Evolutionary conservation across 2,797 vertebrate genomes (phyloP).

Genomic region (Crenichthys baileyi): DNA sequence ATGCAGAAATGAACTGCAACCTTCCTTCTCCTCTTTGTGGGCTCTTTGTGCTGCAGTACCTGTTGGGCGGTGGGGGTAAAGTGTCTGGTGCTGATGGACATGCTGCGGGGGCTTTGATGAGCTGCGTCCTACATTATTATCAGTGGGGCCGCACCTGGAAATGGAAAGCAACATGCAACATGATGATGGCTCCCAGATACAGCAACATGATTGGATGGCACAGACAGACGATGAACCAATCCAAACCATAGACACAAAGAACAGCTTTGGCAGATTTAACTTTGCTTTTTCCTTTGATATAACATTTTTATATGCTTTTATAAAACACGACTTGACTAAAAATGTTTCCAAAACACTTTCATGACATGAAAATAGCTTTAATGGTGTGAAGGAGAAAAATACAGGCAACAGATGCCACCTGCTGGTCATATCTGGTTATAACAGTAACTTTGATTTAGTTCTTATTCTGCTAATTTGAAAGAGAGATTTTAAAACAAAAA

Average conservation of each 20-base stretch:
- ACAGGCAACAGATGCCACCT: constrained; percentile 52
- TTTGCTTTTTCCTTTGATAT: constrained; percentile 1
- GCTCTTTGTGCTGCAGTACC: constrained; percentile 82
- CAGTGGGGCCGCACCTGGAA: constrained; percentile 86
- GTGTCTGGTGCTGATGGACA: constrained; percentile 73
- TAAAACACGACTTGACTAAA: constrained; percentile 1
- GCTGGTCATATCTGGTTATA: constrained; percentile 40
- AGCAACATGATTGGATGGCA: constrained; percentile 47
- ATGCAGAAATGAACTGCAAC: constrained; percentile 42
- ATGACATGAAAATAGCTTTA: not conserved
- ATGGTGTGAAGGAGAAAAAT: not conserved
- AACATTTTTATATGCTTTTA: not conserved
- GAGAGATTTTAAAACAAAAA: not conserved
- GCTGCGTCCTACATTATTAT: constrained; percentile 78
- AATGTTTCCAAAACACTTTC: constrained; percentile 8
- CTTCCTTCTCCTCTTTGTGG: not conserved
- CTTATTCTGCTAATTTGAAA: not conserved
- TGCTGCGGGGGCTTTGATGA: constrained; percentile 78
- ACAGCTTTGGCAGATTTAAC: not conserved
- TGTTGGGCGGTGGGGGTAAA: constrained; percentile 89
- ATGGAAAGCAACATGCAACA: constrained; percentile 74
- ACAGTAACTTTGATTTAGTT: not conserved
- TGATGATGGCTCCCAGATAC: constrained; percentile 56
- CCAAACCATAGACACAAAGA: not conserved
- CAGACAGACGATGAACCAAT: constrained; percentile 38